Percentiles rank a stretch among this genome's conserved stretches.
Evolutionary conservation across 2,888 invertebrate species (phyloP).

Genomic region (Drosophila rubida): DNA sequence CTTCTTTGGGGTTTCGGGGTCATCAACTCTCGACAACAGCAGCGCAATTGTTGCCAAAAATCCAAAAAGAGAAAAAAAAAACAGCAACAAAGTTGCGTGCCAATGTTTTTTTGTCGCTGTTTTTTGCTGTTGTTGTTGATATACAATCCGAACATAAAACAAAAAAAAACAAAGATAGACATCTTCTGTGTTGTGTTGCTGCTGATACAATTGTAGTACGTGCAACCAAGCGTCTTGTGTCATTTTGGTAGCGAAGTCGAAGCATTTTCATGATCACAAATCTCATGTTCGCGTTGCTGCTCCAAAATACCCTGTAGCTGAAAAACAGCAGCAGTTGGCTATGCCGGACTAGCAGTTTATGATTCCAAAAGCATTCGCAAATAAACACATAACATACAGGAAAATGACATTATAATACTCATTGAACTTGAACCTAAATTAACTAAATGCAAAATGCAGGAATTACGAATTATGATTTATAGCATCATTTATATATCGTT

Average conservation of each 20-base stretch:
- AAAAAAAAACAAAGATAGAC: constrained; percentile 9
- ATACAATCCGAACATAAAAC: constrained; percentile 16
- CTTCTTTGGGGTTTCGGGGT: constrained; percentile 72
- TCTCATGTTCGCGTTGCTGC: background rate
- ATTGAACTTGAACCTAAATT: too few relatives aligned
- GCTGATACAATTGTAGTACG: constrained; percentile 20
- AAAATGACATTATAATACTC: too few relatives aligned
- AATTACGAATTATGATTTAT: too few relatives aligned
- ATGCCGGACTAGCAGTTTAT: background rate
- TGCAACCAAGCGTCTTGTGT: constrained; percentile 23
- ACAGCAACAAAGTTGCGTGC: constrained; percentile 28
- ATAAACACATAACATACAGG: too few relatives aligned
- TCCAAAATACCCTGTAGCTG: constrained; percentile 5
- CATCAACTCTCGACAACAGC: constrained; percentile 53
- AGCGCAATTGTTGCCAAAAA: constrained; percentile 36
- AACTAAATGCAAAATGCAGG: too few relatives aligned
- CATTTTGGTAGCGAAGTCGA: constrained; percentile 15
- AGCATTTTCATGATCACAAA: constrained; percentile 7
- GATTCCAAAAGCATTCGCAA: too few relatives aligned
- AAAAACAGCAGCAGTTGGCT: background rate
- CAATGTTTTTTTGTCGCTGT: constrained; percentile 22
- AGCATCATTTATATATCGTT: too few relatives aligned
- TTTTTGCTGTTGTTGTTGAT: constrained; percentile 28
- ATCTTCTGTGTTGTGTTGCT: constrained; percentile 7
- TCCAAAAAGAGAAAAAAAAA: constrained; percentile 1